phyloP scores from a whole-genome alignment of 2,888 invertebrate species.

The Lycia hirtaria region DNA sequence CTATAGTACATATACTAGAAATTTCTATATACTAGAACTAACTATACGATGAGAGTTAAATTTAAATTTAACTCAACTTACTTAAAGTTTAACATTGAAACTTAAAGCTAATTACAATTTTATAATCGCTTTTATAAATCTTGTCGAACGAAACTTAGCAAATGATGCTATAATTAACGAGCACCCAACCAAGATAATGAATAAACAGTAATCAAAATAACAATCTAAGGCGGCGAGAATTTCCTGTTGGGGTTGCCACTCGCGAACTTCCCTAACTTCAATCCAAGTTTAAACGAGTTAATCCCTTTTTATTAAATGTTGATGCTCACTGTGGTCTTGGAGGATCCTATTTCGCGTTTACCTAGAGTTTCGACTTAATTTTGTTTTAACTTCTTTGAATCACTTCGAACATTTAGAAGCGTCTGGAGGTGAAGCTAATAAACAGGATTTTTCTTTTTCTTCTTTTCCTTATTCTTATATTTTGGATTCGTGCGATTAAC shows the following conservation, averaged over 20 bases:
- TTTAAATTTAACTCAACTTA: background rate
- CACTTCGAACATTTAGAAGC: constrained; percentile 23
- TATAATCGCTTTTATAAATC: constrained; percentile 11
- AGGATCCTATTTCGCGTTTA: constrained; percentile 64
- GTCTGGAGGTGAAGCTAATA: constrained; percentile 4
- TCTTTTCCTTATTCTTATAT: no score
- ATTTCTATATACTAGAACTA: no score
- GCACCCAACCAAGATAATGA: constrained; percentile 47
- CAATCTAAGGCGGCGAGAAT: constrained; percentile 52
- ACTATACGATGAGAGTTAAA: no score
- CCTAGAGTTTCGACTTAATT: constrained; percentile 55
- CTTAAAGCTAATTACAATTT: background rate
- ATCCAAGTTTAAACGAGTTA: constrained; percentile 81
- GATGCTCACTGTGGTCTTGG: constrained; percentile 65
- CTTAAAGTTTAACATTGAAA: background rate
- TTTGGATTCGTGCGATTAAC: no score
- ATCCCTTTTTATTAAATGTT: constrained; percentile 81
- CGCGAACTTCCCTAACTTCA: constrained; percentile 65
- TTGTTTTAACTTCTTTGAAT: constrained; percentile 40
- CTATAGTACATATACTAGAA: no score
- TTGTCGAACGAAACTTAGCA: constrained; percentile 21
- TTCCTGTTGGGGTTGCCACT: constrained; percentile 54
- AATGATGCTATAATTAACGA: constrained; percentile 43
- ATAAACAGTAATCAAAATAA: constrained; percentile 60
- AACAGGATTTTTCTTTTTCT: background rate